Evolutionary conservation across 1,140 invertebrate genomes (phyloP).

Genomic region (Chlorops oryzae): DNA sequence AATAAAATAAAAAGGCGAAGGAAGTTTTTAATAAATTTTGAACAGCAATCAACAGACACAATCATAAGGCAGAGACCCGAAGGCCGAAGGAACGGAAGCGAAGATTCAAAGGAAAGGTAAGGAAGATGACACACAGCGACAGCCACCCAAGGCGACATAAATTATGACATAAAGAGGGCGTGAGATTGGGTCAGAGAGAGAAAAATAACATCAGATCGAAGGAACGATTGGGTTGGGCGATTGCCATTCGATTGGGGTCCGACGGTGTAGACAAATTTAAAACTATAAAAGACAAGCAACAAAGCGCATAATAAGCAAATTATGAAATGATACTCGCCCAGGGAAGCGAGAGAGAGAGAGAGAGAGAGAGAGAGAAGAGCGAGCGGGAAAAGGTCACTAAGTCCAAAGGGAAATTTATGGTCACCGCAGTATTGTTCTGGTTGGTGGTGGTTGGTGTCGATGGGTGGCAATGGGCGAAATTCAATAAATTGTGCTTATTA

Average conservation of each 20-base stretch:
- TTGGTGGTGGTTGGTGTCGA: too few species aligned
- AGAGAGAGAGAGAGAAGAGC: too few species aligned
- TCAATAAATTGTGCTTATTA: slow-evolving; percentile 21
- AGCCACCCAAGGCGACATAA: slow-evolving; percentile 9
- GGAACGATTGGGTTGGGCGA: not conserved
- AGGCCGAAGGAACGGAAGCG: too few species aligned
- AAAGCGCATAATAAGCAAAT: slow-evolving; percentile 14
- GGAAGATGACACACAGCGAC: not conserved
- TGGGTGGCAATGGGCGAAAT: slow-evolving; percentile 5
- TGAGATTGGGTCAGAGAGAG: too few species aligned
- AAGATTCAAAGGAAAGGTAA: not conserved
- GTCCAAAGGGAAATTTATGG: slow-evolving; percentile 3
- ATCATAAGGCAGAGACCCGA: too few species aligned
- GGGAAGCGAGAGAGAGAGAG: too few species aligned
- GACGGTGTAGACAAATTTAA: too few species aligned
- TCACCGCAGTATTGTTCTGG: too few species aligned
- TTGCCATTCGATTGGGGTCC: too few species aligned
- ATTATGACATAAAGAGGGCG: slow-evolving; percentile 8
- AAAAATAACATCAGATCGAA: not conserved
- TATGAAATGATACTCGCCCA: not conserved
- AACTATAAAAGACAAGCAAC: not conserved
- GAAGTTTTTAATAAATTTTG: slow-evolving; percentile 2
- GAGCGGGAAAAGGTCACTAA: too few species aligned
- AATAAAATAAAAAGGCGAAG: too few species aligned
- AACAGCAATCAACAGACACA: too few species aligned